Evolutionary conservation across 2,888 invertebrate species (phyloP), one percentile per base, ranked within the genome.

Genomic region (Leptarthrus brevirostris): DNA sequence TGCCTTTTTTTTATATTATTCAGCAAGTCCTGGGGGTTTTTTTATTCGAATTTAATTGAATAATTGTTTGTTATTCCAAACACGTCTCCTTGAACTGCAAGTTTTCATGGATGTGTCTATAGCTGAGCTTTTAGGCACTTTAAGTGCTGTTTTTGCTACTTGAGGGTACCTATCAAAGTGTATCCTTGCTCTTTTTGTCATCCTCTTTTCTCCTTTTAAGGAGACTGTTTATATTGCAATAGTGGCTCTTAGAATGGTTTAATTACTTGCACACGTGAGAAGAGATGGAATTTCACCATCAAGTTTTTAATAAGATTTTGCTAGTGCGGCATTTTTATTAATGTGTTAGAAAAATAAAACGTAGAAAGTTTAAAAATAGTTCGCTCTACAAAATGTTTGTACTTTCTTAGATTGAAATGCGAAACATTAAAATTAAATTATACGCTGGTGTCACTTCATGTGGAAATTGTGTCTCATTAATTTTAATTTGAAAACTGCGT

Each of bases 11-110:
- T 52, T 69, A 69, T 69, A 52, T 69, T 69, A 69, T 69, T 69
- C 69, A 69, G 69, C 69, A 69, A 69, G 69, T 69, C 69, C 52
- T n/a, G 82, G 79, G 22, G 58, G 18, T 71, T 74, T 79, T 80
- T 80, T 81, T 81, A 82, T 83, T 81, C 80, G 80, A 81, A 83
- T 83, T 83, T 83, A 83, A 83, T 83, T 83, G 83, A 83, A 83
- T 83, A 83, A 83, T 83, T 83, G 81, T 80, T 82, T 81, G 79
- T 80, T 82, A 80, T 80, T 79, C 81, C 80, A 80, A 81, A 81
- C 83, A 82, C 81, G 78, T 79, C 76, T 78, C 73, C 71, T 74
- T 77, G 77, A 77, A 77, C 78, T 79, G 78, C 79, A 78, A 78
- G 78, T 78, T 78, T 76, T 76, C 73, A 47, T 61, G 53, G 61